Base-by-base conservation (phyloP, 2,888 invertebrate genomes). In the Cataglyphis rosenhaueri region DNA sequence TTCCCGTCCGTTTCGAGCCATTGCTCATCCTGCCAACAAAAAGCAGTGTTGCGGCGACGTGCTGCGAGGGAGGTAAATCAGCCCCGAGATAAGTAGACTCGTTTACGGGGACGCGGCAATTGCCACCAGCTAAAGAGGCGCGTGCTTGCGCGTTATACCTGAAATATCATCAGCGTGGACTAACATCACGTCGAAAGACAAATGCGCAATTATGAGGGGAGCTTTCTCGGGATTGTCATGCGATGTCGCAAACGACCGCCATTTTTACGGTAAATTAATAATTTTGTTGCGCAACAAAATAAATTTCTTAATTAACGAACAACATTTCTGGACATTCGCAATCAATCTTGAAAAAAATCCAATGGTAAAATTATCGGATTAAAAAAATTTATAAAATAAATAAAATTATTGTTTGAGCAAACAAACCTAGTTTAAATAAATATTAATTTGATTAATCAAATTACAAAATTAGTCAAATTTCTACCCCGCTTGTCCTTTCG, bases 21-120 rank as follows among this genome's bases (percentile, higher is more conserved):
- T 71, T 68, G 82, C 82, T 82, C 79, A 78, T 76, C 41, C 61
- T 21, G 61, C 61, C 62, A 75, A 75, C 74, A 74, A 62, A 65
- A 82, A 82, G 44, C 84, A 68, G 68, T 57, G 74, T 68, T 74
- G 66, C 73, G 74, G 81, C 55, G 18, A 57, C 52, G 48, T 35
- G 48, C 38, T 38, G 57, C 59, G 29, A 64, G 65, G 81, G 62
- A 62, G 68, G 61, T 82, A 74, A 82, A 82, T 82, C 68, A 81
- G 55, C 75, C 81, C 41, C 48, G 62, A 70, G 78, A 79, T 79
- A 79, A 79, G 78, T 79, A 79, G 71, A 70, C 78, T 70, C 78
- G 78, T 78, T 78, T 78, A 59, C 78, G 6, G 32, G 52, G 62
- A 59, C 65, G 57, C 70, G 65, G 55, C 73, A 81, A 62, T 81